These are phyloP conservation scores for Sinocyclocheilus anophthalmus DNA, from an alignment of 2,113 vertebrate genomes.

Conservation along the genomic window DNA sequence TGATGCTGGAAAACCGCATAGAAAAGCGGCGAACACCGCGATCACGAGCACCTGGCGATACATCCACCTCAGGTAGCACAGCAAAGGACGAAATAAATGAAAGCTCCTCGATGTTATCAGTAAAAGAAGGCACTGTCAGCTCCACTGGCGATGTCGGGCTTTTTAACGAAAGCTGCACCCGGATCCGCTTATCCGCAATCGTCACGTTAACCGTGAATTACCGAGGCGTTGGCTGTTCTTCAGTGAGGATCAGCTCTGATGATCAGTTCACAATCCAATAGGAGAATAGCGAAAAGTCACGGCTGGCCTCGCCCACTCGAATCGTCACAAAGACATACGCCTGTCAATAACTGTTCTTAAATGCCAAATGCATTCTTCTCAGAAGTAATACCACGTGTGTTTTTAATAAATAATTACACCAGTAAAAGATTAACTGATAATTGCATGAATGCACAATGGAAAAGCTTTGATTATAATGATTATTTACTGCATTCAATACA, in stretches of 20 bases:
- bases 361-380: too few species aligned
- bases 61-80: constrained; percentile 61
- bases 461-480: background rate
- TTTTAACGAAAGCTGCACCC: too few species aligned
- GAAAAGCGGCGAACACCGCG: constrained; percentile 61
- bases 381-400: too few species aligned
- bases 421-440: background rate
- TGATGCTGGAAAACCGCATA: constrained; percentile 55
- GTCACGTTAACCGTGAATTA: background rate
- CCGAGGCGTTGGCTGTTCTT: background rate
- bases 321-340: background rate
- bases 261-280: background rate
- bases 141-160: background rate
- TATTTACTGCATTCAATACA: background rate
- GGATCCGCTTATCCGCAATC: too few species aligned
- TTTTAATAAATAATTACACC: background rate
- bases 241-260: background rate
- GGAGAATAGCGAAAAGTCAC: background rate
- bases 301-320: background rate
- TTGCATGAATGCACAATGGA: background rate
- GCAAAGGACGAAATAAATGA: background rate
- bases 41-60: constrained; percentile 59
- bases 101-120: background rate
- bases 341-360: background rate
- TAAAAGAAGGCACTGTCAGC: background rate